Conservation (phyloP, 64 coral and sea anemone genomes). For the Stichodactyla helianthus region DNA sequence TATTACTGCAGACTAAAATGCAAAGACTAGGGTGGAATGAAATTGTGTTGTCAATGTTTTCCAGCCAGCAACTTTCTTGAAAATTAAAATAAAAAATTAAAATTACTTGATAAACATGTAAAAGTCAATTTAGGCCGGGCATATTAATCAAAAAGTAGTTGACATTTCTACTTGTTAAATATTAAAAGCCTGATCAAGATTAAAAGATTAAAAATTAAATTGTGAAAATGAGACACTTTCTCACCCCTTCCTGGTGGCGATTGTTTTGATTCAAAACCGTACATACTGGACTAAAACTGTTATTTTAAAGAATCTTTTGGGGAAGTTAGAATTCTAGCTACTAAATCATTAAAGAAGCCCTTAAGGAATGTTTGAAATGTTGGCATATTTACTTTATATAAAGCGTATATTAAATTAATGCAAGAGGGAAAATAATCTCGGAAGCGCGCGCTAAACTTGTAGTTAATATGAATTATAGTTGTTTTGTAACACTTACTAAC, state of each 20-base stretch:
- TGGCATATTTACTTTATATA: not conserved
- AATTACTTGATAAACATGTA: not conserved
- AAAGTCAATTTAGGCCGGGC: not conserved
- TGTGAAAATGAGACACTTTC: not conserved
- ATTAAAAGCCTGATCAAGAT: not conserved
- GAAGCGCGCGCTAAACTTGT: not conserved
- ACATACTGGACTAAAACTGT: not conserved
- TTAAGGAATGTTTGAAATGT: not conserved
- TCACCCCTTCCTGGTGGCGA: not conserved
- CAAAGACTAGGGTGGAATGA: not conserved
- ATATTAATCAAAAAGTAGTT: not conserved
- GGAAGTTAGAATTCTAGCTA: not conserved
- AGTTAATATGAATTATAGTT: not conserved
- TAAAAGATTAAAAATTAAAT: not conserved
- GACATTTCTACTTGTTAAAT: not conserved
- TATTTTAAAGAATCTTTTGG: not conserved
- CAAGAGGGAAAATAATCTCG: not conserved
- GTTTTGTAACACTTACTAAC: not conserved
- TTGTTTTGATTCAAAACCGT: not conserved
- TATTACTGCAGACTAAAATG: not conserved
- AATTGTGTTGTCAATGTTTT: not conserved
- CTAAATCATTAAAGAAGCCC: not conserved
- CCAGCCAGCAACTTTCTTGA: not conserved
- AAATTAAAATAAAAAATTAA: not conserved
- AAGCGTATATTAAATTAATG: not conserved